phyloP scores from a whole-genome alignment of 1,140 invertebrate genomes.

The Branchinecta lindahli region DNA sequence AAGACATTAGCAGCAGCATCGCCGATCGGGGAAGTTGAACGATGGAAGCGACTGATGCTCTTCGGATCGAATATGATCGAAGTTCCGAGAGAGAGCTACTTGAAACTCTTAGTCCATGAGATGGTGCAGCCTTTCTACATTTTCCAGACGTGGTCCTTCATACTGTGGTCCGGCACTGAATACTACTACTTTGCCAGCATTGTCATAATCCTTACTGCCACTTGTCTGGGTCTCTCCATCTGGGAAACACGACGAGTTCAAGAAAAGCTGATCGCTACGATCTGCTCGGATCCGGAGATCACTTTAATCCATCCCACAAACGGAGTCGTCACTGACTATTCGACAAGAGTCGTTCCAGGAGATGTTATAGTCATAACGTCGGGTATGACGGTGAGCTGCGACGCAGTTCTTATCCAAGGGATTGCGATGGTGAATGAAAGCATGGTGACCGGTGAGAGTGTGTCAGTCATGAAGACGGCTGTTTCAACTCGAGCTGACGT shows the following conservation, averaged over 20 bases:
- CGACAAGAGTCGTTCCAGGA: slow-evolving; percentile 62
- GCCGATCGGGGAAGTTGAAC: slow-evolving; percentile 27
- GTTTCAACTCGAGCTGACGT: slow-evolving; percentile 50
- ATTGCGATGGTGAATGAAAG: slow-evolving; percentile 88
- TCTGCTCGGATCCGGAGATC: slow-evolving; percentile 51
- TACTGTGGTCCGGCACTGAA: slow-evolving; percentile 56
- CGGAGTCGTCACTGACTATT: slow-evolving; percentile 37
- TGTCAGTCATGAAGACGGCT: slow-evolving; percentile 79
- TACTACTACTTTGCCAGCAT: slow-evolving; percentile 68
- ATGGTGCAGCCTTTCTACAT: slow-evolving; percentile 85
- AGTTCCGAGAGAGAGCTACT: slow-evolving; percentile 53
- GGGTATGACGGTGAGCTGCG: slow-evolving; percentile 76
- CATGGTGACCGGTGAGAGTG: slow-evolving; percentile 72
- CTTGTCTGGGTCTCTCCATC: slow-evolving; percentile 64
- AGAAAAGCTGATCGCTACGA: slow-evolving; percentile 47
- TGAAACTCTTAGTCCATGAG: slow-evolving; percentile 53
- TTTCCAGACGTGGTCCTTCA: slow-evolving; percentile 69
- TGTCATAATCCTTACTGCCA: slow-evolving; percentile 68
- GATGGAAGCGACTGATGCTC: slow-evolving; percentile 25
- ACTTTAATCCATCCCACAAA: slow-evolving; percentile 44
- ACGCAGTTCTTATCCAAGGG: slow-evolving; percentile 70
- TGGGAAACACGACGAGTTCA: slow-evolving; percentile 68
- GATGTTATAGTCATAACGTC: slow-evolving; percentile 70
- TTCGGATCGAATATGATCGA: slow-evolving; percentile 61
- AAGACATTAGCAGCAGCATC: slow-evolving; percentile 38